Evolutionary conservation across 2,113 vertebrate genomes (phyloP).

Genomic region (Orthonyx spaldingii): DNA sequence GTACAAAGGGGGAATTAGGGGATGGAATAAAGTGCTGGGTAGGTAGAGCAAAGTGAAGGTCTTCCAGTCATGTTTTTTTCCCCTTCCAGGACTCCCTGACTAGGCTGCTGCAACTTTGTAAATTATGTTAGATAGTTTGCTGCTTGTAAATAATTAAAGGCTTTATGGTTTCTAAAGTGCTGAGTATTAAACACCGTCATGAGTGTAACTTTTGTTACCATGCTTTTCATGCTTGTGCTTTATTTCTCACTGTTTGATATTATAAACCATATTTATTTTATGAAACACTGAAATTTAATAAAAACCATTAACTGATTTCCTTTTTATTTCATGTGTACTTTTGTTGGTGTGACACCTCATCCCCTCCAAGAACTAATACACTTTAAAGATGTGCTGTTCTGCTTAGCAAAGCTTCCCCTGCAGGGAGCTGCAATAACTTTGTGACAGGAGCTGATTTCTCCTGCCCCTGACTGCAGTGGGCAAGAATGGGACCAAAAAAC

Average conservation of each 20-base stretch:
- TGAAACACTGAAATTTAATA: conserved; percentile 86
- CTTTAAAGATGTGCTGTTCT: conserved; percentile 56
- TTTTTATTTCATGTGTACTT: conserved; percentile 38
- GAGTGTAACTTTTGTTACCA: conserved; percentile 70
- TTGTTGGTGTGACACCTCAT: conserved; percentile 1
- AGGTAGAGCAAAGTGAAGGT: not conserved
- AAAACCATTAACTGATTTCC: conserved; percentile 73
- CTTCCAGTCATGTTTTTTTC: not conserved
- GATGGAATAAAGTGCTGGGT: not conserved
- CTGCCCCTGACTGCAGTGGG: not conserved
- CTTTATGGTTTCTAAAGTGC: conserved; percentile 78
- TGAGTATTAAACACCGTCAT: conserved; percentile 40
- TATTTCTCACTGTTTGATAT: conserved; percentile 78
- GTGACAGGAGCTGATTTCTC: not conserved
- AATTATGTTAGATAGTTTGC: conserved; percentile 72
- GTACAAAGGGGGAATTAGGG: not conserved
- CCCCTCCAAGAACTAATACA: not conserved
- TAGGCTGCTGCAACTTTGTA: conserved; percentile 55
- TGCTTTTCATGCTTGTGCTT: conserved; percentile 76
- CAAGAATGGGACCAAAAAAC: not conserved
- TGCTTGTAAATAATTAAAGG: conserved; percentile 72
- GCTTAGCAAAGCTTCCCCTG: not conserved
- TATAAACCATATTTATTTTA: conserved; percentile 86
- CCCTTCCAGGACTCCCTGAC: conserved; percentile 17
- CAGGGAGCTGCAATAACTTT: not conserved